These are phyloP conservation scores for Ispidina picta DNA, from an alignment of 2,797 vertebrate genomes.

Conservation along the genomic window DNA sequence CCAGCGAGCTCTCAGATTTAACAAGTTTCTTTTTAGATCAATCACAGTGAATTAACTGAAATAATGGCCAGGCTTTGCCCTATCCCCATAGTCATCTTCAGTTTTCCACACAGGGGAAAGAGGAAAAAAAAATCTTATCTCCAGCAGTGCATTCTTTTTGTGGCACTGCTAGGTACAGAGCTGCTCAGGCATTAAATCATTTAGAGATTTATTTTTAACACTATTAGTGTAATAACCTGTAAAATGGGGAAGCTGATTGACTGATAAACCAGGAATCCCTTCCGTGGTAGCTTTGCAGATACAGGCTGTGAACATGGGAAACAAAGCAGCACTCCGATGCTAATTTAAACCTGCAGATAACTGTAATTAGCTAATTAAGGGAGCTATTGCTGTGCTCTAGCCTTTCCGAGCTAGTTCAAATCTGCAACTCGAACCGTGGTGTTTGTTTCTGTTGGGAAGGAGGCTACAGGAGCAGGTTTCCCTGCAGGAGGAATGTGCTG, in stretches of 20 bases:
- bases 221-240: neutral
- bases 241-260: neutral
- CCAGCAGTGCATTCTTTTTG: fast-evolving
- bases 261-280: neutral
- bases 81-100: neutral
- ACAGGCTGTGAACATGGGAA: fast-evolving
- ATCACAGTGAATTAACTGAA: neutral
- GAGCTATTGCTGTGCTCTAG: neutral
- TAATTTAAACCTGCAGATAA: neutral
- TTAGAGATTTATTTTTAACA: neutral
- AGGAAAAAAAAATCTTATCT: too few species aligned
- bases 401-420: neutral
- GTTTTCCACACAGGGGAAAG: neutral
- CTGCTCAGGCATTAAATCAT: neutral
- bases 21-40: neutral
- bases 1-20: constrained; percentile 7
- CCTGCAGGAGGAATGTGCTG: neutral
- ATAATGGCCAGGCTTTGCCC: neutral
- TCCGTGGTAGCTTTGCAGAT: neutral
- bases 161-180: neutral
- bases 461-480: neutral
- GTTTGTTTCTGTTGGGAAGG: neutral
- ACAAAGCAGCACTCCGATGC: neutral
- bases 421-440: neutral
- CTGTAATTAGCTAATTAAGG: neutral